A percentile compares a stretch with the other conserved stretches of the same genome.
phyloP scores from a whole-genome alignment of 23 tunicate genomes.

The Trididemnum clinides region DNA sequence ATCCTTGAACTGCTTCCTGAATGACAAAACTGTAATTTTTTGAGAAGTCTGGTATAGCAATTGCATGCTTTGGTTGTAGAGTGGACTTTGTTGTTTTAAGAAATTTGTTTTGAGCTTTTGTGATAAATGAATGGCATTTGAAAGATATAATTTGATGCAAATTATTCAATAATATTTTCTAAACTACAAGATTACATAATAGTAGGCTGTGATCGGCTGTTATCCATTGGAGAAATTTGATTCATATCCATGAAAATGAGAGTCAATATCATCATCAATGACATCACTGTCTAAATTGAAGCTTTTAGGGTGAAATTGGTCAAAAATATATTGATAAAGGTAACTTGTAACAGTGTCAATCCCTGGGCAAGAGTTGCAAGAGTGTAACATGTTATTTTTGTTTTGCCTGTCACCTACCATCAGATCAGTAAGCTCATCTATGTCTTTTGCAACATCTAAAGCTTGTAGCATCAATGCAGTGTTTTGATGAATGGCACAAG shows the following conservation, averaged over 20 bases:
- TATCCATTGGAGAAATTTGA: constrained; percentile 12
- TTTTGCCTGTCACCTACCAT: constrained; percentile 11
- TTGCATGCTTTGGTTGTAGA: background rate
- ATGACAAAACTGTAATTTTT: constrained; percentile 24
- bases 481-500: constrained; percentile 39
- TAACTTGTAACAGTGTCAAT: background rate
- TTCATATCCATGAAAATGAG: background rate
- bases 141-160: background rate
- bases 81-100: background rate
- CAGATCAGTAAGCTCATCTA: constrained; percentile 5
- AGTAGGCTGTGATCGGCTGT: constrained; percentile 19
- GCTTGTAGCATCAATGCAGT: constrained; percentile 1
- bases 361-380: constrained; percentile 16
- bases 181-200: background rate
- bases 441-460: background rate
- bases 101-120: constrained; percentile 25
- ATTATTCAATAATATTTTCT: constrained; percentile 14
- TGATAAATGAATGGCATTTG: constrained; percentile 24
- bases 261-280: constrained; percentile 1
- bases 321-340: background rate
- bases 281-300: background rate
- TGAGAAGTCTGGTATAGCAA: constrained; percentile 1
- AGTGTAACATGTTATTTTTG: constrained; percentile 26
- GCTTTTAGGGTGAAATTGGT: background rate
- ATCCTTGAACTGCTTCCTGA: constrained; percentile 21